Base-by-base conservation (phyloP, 2,888 invertebrate genomes). In the Geotrupes spiniger region DNA sequence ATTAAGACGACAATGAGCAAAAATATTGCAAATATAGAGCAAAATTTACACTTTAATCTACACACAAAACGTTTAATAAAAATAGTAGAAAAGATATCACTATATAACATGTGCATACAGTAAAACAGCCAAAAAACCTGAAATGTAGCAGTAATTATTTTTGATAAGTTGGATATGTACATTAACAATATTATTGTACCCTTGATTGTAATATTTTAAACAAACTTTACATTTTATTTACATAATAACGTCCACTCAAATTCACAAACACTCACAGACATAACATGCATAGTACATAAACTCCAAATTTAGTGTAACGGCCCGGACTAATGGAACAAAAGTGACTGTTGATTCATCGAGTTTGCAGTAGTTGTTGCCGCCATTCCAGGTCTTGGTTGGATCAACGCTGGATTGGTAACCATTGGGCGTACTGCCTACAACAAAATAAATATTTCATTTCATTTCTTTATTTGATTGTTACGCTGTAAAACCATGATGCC, bases 351-450 rank as follows among this genome's bases (percentile, higher is more conserved):
- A 25, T 68, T 68, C 65, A 72, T 67, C 31, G 66, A 61, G 54
- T 65, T 69, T 12, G 66, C 57, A 27, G 65, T 54, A 21, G 68
- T 58, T 36, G 66, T 66, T 27, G 67, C 60, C 16, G 63, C 59
- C 11, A 63, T 59, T 56, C 68, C 63, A 15, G 65, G 62, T 46
- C 69, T 61, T 33, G 65, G 66, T 14, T 68, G 62, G 54, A 71
- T 60, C 60, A 70, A 64, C 8, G 63, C 50, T 42, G 63, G 58
- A 52, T 57, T 63, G 11, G 61, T 50, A 27, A 63, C 59, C 54
- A 71, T 61, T 10, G 71, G 71, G 54, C 71, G 69, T 63, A 72
- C 66, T 31, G 65, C 68, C 72, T 72, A 49, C 45, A 58, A 60
- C 21, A 21, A 6, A n/a, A n/a, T n/a, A n/a, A n/a, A n/a, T n/a